Evolutionary conservation across 2,888 invertebrate genomes (phyloP).

Genomic region (Galerucella nymphaeae): DNA sequence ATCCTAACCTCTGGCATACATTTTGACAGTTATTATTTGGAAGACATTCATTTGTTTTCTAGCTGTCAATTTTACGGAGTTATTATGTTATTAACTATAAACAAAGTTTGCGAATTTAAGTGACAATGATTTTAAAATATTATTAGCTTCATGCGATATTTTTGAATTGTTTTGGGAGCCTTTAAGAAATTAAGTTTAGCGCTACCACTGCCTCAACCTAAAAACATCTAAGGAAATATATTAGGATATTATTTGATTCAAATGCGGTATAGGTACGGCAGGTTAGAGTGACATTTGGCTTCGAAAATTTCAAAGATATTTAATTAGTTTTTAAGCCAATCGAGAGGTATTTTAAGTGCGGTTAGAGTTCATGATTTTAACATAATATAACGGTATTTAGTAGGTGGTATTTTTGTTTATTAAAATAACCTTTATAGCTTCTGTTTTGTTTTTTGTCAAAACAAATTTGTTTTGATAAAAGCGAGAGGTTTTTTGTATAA

Average conservation of each 20-base stretch:
- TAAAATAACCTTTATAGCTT: background rate
- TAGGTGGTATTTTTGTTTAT: slow-evolving; percentile 13
- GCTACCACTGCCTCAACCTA: slow-evolving; percentile 11
- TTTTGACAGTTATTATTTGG: too few species aligned
- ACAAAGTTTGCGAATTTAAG: too few species aligned
- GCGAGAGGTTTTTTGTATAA: too few species aligned
- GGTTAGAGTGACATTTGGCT: slow-evolving; percentile 21
- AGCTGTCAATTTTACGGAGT: too few species aligned
- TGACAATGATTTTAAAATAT: background rate
- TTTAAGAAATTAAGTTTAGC: background rate
- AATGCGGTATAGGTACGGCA: slow-evolving; percentile 14
- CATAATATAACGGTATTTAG: background rate
- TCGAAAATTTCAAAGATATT: slow-evolving; percentile 13
- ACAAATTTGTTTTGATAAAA: background rate
- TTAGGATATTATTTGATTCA: slow-evolving; percentile 7
- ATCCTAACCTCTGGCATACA: too few species aligned
- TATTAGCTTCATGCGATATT: background rate
- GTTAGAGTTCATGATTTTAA: slow-evolving; percentile 9
- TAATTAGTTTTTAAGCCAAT: slow-evolving; percentile 22
- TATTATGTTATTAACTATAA: too few species aligned
- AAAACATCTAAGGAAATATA: slow-evolving; percentile 16
- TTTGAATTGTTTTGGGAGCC: background rate
- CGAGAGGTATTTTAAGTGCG: slow-evolving; percentile 21
- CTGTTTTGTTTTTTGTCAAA: background rate
- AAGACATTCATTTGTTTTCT: too few species aligned